Base-by-base conservation (phyloP, 2,888 invertebrate species). In the Aporophyla lueneburgensis region DNA sequence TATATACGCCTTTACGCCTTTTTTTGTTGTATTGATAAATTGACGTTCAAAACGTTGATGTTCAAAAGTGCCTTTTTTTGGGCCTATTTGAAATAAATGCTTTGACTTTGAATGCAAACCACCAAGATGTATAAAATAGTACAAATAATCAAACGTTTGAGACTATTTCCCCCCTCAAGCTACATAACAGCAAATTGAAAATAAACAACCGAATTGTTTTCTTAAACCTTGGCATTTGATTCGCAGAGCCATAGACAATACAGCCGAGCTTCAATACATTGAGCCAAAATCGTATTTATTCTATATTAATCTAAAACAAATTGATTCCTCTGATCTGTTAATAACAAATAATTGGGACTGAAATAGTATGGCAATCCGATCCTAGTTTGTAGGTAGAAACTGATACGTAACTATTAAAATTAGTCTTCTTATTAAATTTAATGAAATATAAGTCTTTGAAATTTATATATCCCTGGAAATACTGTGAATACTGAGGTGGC, bases 241-340 rank as follows among this genome's bases (percentile, higher is more conserved):
- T 77, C 58, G 12, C 43, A 5, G 49, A 73, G 0, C 12, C 43
- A 27, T 43, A 46, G 74, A 56, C 46, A 46, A n/a, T 72, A 56
- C 19, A 53, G 54, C 16, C 24, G 24, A 62, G 3, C 2, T 71
- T 24, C 21, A 66, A 69, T 56, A 76, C 40, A 33, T 24, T 63
- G 62, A 62, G 16, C 6, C 46, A 40, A 68, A 54, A 49, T 46
- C 68, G 7, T 82, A 68, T 74, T 80, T 81, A 78, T 81, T 54
- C 40, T 49, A 10, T 67, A 69, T 58, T 59, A 54, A 65, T 81
- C 46, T 24, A 2, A 51, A 43, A 56, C 33, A 14, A 59, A 73
- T 78, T 81, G 63, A 67, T 80, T 78, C 4, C 71, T 40, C 40
- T 67, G 46, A 83, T 83, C 27, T 43, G 66, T 76, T 53, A 62